Evolutionary conservation across 2,797 vertebrate genomes (phyloP).

Genomic region (Acridotheres tristis): DNA sequence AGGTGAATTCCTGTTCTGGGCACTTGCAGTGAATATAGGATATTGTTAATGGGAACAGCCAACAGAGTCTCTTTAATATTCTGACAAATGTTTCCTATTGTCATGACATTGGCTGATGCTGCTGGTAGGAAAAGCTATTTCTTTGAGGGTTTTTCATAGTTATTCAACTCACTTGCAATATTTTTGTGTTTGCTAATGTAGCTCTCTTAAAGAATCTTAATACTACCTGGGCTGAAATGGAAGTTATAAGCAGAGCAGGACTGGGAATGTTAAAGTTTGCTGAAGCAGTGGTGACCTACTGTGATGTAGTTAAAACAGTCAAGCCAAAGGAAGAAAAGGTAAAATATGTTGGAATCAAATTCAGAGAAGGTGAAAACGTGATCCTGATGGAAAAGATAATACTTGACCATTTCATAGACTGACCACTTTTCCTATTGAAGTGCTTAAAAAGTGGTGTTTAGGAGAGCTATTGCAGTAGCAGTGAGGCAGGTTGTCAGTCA

Average conservation of each 20-base stretch:
- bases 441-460: not conserved
- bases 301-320: constrained; percentile 89
- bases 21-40: not conserved
- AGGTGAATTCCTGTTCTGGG: constrained; percentile 73
- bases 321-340: constrained; percentile 97
- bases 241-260: constrained; percentile 92
- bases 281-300: constrained; percentile 93
- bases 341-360: not conserved
- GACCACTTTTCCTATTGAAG: not conserved
- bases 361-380: not conserved
- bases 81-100: not conserved
- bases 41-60: not conserved
- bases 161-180: not conserved
- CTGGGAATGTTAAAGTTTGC: constrained; percentile 96
- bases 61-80: not conserved
- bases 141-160: not conserved
- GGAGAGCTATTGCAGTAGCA: not conserved
- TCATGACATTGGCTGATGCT: not conserved
- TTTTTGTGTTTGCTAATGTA: constrained; percentile 48
- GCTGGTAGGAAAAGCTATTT: not conserved
- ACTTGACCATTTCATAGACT: not conserved
- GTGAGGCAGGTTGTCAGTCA: not conserved
- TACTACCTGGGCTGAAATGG: constrained; percentile 90
- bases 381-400: not conserved
- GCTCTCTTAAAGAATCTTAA: constrained; percentile 87